These are phyloP conservation scores for Tragulus kanchil DNA, from an alignment of 2,113 vertebrate genomes.

Conservation along the genomic window DNA sequence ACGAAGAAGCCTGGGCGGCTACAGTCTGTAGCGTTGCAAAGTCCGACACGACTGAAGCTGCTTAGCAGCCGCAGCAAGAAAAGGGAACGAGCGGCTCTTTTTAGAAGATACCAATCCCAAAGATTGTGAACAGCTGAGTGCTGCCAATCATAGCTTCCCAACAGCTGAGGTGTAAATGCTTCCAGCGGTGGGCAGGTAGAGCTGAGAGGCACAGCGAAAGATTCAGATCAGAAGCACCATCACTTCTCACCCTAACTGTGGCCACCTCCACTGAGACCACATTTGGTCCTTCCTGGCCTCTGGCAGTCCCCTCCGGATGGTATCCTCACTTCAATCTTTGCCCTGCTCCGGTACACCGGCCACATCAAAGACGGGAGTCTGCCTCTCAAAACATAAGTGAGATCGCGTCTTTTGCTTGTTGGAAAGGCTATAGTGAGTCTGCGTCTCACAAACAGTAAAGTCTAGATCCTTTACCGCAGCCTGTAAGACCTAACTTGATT, in stretches of 20 bases:
- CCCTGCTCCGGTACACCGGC: not conserved
- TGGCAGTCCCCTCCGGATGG: too few species aligned
- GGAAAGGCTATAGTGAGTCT: not conserved
- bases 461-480: not conserved
- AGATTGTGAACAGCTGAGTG: not conserved
- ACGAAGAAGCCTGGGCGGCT: too few species aligned
- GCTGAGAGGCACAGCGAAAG: not conserved
- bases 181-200: accelerated
- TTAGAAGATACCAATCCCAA: not conserved
- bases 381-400: not conserved
- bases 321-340: not conserved
- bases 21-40: too few species aligned
- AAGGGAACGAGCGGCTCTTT: not conserved
- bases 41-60: too few species aligned
- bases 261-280: not conserved
- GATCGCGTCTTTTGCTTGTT: not conserved
- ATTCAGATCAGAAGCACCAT: not conserved
- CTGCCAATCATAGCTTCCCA: not conserved
- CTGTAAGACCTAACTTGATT: not conserved
- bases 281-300: not conserved
- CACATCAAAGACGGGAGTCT: not conserved
- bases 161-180: not conserved
- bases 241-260: not conserved
- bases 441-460: not conserved
- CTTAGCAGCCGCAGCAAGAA: too few species aligned